Evolutionary conservation across 2,888 invertebrate species (phyloP), one percentile per base, ranked within the genome.

Genomic region (Stenodera caucasica): DNA sequence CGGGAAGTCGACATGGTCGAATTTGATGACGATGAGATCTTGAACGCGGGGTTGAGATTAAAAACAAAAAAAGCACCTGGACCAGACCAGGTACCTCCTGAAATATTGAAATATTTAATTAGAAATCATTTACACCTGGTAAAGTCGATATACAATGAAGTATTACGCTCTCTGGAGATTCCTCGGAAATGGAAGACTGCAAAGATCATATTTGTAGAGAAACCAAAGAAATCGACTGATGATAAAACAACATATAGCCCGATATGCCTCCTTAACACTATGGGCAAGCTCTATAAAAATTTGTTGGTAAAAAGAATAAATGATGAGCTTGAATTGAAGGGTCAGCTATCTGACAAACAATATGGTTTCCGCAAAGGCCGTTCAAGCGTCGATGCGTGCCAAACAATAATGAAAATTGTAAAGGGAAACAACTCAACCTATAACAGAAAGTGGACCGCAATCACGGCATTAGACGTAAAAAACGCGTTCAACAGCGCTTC

Each of bases 211-310:
- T 52, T 62, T 7, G n/a, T 63, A 1, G 18, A 33, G 30, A 63
- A 64, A 21, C 32, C 15, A 18, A 30, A 55, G 8, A 62, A 55
- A 32, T 29, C 50, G 1, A 2, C 35, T 2, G 49, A 55, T 6
- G 33, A 33, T 49, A 57, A 56, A 21, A 33, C 30, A 3, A 52
- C 63, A 1, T 62, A 55, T 14, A 33, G 63, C 9, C 63, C 63
- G 15, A 57, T 63, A 5, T 53, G 55, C 35, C 26, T 55, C 1
- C 18, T 60, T 11, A 56, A 60, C 18, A 54, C 49, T 0, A 50
- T 55, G 15, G 63, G 57, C 0, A 63, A 63, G 50, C 12, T 63
- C 2, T 61, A 53, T 8, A 61, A 63, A 26, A 29, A 49, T 1
- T 33, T 61, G 8, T 2, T 35, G 14, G 5, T 35, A 6, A 35